phyloP scores from a whole-genome alignment of 2,113 vertebrate species.

The Hypocryptadius cinnamomeus region DNA sequence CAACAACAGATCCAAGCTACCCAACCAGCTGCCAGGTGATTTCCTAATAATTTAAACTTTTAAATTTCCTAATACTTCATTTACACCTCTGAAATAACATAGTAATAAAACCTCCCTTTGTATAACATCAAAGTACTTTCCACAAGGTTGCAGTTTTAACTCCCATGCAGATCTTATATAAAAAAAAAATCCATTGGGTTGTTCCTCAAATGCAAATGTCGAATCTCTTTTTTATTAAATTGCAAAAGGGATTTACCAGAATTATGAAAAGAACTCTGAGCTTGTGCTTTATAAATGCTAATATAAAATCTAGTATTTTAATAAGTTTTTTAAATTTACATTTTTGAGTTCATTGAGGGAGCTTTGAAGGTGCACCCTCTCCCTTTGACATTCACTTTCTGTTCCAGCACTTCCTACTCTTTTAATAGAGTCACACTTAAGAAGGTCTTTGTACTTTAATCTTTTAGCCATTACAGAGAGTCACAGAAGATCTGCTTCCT shows the following conservation, averaged over 20 bases:
- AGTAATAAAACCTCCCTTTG: neutral
- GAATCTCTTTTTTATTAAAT: conserved; percentile 17
- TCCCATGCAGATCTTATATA: neutral
- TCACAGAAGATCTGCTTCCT: neutral
- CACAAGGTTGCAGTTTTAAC: neutral
- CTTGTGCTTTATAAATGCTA: conserved; percentile 29
- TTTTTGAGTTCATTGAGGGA: neutral
- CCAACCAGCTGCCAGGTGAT: neutral
- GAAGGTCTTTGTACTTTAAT: neutral
- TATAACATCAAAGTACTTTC: neutral
- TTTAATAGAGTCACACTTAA: neutral
- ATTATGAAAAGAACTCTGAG: neutral
- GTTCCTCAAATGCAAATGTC: neutral
- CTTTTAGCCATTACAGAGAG: neutral
- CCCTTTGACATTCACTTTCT: neutral
- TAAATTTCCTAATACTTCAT: neutral
- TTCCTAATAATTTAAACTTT: neutral
- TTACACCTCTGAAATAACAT: neutral
- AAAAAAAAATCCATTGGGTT: neutral
- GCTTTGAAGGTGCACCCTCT: neutral
- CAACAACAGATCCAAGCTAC: neutral
- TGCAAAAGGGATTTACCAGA: conserved; percentile 21
- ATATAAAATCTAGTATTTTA: conserved; percentile 15
- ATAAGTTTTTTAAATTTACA: conserved; percentile 5
- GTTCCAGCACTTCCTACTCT: neutral